Conservation (phyloP, 1,140 invertebrate genomes). For the Euura saliciscinereae region DNA sequence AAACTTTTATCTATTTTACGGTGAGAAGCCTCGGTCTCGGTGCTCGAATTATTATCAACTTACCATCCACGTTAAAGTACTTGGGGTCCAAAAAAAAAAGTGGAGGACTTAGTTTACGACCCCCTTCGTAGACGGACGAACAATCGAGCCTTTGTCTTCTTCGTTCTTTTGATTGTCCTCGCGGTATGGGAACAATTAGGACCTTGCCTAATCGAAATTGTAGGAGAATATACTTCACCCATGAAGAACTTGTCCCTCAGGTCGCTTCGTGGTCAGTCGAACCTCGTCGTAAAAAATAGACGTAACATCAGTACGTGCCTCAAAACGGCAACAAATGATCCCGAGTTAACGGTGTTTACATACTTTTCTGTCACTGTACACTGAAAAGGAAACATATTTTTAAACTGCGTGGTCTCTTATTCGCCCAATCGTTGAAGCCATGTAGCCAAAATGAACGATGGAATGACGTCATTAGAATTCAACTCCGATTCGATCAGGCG, state of each 20-base stretch:
- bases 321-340: not conserved
- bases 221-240: too few species aligned
- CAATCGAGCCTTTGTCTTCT: too few species aligned
- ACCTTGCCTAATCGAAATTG: too few species aligned
- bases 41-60: not conserved
- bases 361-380: conserved; percentile 4
- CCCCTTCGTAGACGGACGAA: not conserved
- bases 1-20: conserved; percentile 5
- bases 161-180: too few species aligned
- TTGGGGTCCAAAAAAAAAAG: not conserved
- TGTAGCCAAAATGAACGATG: not conserved
- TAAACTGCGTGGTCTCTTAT: not conserved
- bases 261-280: not conserved
- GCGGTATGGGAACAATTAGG: too few species aligned
- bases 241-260: not conserved
- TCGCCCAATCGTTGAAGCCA: not conserved
- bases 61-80: not conserved
- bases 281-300: not conserved
- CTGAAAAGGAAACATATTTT: not conserved
- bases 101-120: conserved; percentile 4
- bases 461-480: too few species aligned
- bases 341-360: not conserved
- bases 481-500: too few species aligned
- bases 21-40: not conserved
- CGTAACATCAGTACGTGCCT: not conserved